Base-by-base conservation (phyloP, 2,888 invertebrate species). In the Platycheirus albimanus region DNA sequence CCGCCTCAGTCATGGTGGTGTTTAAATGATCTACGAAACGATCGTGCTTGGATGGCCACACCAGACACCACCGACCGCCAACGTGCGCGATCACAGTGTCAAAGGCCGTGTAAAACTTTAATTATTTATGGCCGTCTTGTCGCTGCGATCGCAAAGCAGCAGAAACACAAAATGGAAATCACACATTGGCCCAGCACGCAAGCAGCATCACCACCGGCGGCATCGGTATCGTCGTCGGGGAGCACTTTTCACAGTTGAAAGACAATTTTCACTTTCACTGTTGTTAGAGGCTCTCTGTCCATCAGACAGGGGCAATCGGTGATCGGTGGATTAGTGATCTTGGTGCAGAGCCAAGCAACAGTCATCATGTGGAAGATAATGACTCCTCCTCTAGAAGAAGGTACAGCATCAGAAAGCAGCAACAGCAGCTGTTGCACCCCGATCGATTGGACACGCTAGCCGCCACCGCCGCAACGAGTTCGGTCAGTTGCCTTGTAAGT, bases 211-310 rank as follows among this genome's bases (percentile, higher is more conserved):
- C n/a, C n/a, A n/a, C n/a, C n/a, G n/a, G n/a, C n/a, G n/a, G n/a
- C n/a, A n/a, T n/a, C n/a, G n/a, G n/a, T n/a, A n/a, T n/a, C n/a
- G n/a, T n/a, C n/a, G n/a, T n/a, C n/a, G n/a, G n/a, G n/a, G n/a
- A 43, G 6, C 45, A 72, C 17, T 30, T 49, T 61, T 30, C 52
- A 17, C 70, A 75, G 63, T 66, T 43, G 63, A 63, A 58, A 78
- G 63, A 45, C 72, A 78, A 78, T 83, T 83, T 83, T 83, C 83
- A 83, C 83, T 83, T 83, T 83, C 83, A 83, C 83, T 83, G 49
- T 45, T n/a, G n/a, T n/a, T n/a, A n/a, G n/a, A n/a, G n/a, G n/a
- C n/a, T n/a, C n/a, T n/a, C 1, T 17, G 13, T 13, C 19, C 10
- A 33, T 58, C 20, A 13, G 58, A 58, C 58, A 58, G 41, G 58